Base-by-base conservation (phyloP, 2,113 vertebrate species). In the Nothobranchius furzeri region DNA sequence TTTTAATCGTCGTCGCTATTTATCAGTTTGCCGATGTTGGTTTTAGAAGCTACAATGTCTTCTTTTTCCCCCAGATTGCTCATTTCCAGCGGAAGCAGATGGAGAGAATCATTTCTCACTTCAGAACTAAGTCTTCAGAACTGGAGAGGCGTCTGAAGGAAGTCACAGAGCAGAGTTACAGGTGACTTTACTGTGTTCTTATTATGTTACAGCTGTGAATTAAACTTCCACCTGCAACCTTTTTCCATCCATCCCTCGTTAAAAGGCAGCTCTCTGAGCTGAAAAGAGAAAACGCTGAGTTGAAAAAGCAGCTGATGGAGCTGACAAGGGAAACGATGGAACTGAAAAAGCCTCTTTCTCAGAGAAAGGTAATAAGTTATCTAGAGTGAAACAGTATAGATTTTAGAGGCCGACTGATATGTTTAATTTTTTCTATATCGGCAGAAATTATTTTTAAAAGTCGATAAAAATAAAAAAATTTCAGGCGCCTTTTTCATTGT, bases 71-170 rank as follows among this genome's bases (percentile, higher is more conserved):
- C 37, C 76, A 97, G 95, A 93, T 95, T 65, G 93, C 92, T 37
- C 58, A 66, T 57, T 97, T 96, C 77, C 95, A 96, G 87, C 88
- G 75, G 70, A 90, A 84, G 50, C 95, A 96, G 88, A 94, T 87
- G 67, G 92, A 94, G 67, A 89, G 92, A 50, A 86, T 93, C 37
- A 83, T 86, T 0, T 73, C 81, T 7, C 94, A 94, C 84, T 93
- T 92, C 64, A 96, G 92, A 78, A 86, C 89, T 13, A 93, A 88
- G 75, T 84, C 88, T 74, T 63, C 60, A 37, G 93, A 94, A 60
- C 75, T 93, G 68, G 94, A 96, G 81, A 83, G 81, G 68, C 86
- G 69, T 50, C 66, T 95, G 48, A 90, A 93, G 58, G 92, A 94
- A 68, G 82, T 93, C 46, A 87, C 80, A 14, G 86, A 93, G 51